Evolutionary conservation across 1,140 invertebrate species (phyloP).

Genomic region (Bathynomus jamesi): DNA sequence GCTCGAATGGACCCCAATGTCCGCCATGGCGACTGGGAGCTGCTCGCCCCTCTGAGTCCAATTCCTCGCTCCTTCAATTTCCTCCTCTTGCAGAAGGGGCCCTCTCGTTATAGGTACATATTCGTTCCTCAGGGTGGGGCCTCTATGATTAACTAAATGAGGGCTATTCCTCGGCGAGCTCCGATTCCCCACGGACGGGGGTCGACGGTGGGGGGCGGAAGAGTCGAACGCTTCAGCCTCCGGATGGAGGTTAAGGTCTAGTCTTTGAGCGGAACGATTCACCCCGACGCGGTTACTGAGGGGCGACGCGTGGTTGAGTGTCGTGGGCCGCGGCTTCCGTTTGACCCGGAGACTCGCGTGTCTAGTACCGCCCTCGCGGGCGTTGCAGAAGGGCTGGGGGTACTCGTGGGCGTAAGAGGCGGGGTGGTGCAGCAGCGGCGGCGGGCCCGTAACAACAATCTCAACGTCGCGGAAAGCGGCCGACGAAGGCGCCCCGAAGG

Average conservation of each 20-base stretch:
- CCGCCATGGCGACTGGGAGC: neutral
- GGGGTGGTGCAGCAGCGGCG: neutral
- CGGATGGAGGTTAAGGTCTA: neutral
- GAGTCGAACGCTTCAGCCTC: neutral
- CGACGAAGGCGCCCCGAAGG: neutral
- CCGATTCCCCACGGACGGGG: neutral
- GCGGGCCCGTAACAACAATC: neutral
- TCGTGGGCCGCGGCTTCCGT: neutral
- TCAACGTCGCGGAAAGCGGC: neutral
- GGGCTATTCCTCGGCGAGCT: neutral
- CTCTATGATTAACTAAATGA: neutral
- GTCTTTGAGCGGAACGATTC: neutral
- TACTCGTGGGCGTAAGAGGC: neutral
- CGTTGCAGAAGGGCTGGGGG: neutral
- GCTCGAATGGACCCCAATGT: neutral
- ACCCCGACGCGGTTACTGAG: neutral
- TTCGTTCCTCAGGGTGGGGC: neutral
- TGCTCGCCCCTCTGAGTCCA: neutral
- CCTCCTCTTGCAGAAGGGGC: neutral
- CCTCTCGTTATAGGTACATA: neutral
- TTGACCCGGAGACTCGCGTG: neutral
- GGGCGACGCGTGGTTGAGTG: neutral
- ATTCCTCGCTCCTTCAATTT: neutral
- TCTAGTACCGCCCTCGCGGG: neutral
- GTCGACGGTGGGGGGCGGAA: neutral